Conservation (phyloP, 2,797 vertebrate species). For the Stomatorhinus walkeri region DNA sequence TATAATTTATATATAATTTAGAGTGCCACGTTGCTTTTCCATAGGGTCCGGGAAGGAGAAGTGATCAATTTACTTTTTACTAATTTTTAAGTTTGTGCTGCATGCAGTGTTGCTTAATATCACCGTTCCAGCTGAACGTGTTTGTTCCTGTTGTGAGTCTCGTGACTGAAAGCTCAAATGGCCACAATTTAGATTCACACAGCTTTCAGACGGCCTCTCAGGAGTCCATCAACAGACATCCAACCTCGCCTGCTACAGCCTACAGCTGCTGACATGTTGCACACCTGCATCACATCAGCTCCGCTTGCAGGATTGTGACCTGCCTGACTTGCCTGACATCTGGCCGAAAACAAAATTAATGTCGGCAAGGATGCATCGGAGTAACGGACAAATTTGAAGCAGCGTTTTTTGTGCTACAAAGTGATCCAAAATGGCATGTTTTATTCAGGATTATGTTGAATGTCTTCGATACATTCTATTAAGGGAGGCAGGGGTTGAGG, state of each 20-base stretch:
- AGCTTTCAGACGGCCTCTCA: not conserved
- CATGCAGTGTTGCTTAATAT: not conserved
- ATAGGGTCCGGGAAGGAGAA: constrained; percentile 28
- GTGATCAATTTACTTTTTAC: constrained; percentile 7
- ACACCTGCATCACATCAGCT: not conserved
- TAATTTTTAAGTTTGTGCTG: not conserved
- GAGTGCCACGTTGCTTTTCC: constrained; percentile 35
- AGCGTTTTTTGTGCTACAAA: not conserved
- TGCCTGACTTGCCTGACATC: not conserved
- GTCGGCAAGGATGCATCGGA: not conserved
- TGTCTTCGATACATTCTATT: not conserved
- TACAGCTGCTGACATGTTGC: not conserved
- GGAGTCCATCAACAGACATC: not conserved
- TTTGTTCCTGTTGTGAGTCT: not conserved
- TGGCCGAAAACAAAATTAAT: not conserved
- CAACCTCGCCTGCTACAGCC: not conserved
- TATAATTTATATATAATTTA: constrained; percentile 38
- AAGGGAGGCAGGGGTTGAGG: not conserved
- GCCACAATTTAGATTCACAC: not conserved
- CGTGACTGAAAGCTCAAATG: not conserved
- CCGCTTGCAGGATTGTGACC: not conserved
- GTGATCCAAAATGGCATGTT: not conserved
- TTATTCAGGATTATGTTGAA: not conserved
- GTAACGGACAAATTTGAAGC: not conserved
- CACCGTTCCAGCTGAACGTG: not conserved